Evolutionary conservation across 2,888 invertebrate species (phyloP), one percentile per base, ranked within the genome.

Genomic region (Latrodectus hesperus): DNA sequence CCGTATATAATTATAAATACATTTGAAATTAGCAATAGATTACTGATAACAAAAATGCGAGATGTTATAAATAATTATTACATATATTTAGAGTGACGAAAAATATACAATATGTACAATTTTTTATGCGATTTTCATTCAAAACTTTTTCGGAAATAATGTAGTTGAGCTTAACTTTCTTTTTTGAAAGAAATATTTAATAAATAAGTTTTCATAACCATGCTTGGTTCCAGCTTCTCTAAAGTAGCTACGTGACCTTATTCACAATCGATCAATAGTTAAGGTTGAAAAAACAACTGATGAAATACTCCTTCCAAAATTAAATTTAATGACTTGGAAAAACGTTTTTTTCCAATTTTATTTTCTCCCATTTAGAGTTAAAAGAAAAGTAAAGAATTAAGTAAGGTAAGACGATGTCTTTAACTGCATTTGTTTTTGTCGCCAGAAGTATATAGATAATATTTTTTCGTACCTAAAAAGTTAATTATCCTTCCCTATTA

Each of bases 271-370:
- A 60, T 60, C 60, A 60, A 60, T 60, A 60, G n/a, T 38, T 38
- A 60, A 60, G 60, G n/a, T 16, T n/a, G n/a, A 16, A 60, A 49
- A 68, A 71, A 79, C 60, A 49, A 79, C 71, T 55, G 71, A 79
- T 79, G 55, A 79, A 79, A 79, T 68, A 17, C 68, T 70, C 60
- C 38, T 17, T 71, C 17, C 49, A 79, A 79, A 79, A 77, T 77
- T 77, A 68, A 79, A 79, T 79, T 71, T 79, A 79, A 79, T 79
- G 79, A 68, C 49, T 49, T 16, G 79, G 17, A 71, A 71, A 78
- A 65, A 17, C 38, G 26, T 26, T 14, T 11, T 17, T 64, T 71
- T 68, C 53, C 51, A 60, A 12, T 12, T n/a, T 60, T 60, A 16
- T 60, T 12, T 60, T 16, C 60, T 38, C 6, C 38, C 38, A 38